A percentile compares a stretch with the other conserved stretches of the same genome.
Evolutionary conservation across 1,140 invertebrate species (phyloP).

Genomic region (Scaptomyza graminum): DNA sequence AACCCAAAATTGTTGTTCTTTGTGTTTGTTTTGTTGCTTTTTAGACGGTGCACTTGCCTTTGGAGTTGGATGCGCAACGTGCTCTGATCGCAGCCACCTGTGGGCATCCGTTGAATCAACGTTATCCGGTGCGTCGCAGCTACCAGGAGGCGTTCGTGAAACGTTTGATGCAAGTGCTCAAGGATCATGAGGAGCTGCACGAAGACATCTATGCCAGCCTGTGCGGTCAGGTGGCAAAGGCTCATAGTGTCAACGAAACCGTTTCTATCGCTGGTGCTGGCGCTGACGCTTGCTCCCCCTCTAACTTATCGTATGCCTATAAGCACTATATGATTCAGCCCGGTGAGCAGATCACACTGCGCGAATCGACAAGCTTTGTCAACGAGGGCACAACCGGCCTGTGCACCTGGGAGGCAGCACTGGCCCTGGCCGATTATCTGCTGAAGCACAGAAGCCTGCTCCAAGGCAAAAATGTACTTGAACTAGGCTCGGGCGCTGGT

Average conservation of each 20-base stretch:
- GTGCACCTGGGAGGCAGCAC: conserved; percentile 79
- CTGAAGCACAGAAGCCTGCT: conserved; percentile 51
- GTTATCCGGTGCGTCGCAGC: conserved; percentile 60
- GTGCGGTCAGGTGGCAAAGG: conserved; percentile 45
- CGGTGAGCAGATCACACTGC: conserved; percentile 49
- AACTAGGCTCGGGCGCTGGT: conserved; percentile 75
- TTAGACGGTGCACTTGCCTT: conserved; percentile 53
- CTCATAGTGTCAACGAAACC: neutral
- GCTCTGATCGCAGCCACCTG: conserved; percentile 63
- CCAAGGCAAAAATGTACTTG: conserved; percentile 58
- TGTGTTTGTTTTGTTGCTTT: neutral
- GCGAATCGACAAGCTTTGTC: conserved; percentile 76
- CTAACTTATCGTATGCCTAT: conserved; percentile 50
- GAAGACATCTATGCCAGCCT: conserved; percentile 69
- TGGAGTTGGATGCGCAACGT: conserved; percentile 66
- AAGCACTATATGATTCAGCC: conserved; percentile 71
- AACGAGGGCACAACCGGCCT: conserved; percentile 77
- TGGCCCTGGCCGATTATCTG: conserved; percentile 72
- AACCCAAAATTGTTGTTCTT: neutral
- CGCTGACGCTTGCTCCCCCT: neutral
- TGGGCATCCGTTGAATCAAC: conserved; percentile 55
- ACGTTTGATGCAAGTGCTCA: conserved; percentile 61
- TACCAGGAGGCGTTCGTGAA: conserved; percentile 78
- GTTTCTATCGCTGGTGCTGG: neutral
- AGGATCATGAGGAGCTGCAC: conserved; percentile 67